These are phyloP conservation scores for Varanus komodoensis DNA, from an alignment of 2,113 vertebrate genomes.

Conservation along the genomic window DNA sequence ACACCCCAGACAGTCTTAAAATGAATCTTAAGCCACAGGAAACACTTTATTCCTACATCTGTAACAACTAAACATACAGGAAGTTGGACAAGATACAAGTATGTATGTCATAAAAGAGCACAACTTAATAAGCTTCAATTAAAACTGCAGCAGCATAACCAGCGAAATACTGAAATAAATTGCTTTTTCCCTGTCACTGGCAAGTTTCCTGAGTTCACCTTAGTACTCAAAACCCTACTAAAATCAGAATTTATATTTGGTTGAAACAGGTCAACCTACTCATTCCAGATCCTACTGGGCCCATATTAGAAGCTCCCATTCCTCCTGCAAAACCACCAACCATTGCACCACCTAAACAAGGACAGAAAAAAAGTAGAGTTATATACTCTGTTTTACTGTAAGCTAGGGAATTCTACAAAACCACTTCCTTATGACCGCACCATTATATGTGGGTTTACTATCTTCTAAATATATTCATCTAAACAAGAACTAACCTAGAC, in stretches of 20 bases:
- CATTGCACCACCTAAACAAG: conserved; percentile 87
- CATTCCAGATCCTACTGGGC: conserved; percentile 91
- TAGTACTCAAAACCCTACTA: conserved; percentile 52
- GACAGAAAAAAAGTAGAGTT: conserved; percentile 65
- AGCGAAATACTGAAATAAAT: neutral
- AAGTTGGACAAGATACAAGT: neutral
- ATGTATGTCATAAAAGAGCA: neutral
- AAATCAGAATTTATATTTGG: conserved; percentile 69
- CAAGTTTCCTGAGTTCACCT: neutral
- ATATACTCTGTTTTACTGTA: conserved; percentile 58
- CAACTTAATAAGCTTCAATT: neutral
- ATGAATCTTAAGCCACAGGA: neutral
- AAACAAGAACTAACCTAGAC: neutral
- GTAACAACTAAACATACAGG: conserved; percentile 28
- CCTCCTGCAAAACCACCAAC: conserved; percentile 91
- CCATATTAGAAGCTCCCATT: conserved; percentile 93
- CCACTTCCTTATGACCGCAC: neutral
- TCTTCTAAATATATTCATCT: neutral
- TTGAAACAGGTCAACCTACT: conserved; percentile 84
- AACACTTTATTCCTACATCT: neutral
- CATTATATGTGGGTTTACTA: neutral
- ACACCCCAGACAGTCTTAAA: neutral
- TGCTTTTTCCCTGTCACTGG: neutral
- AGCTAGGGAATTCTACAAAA: conserved; percentile 4
- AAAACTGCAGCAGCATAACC: conserved; percentile 26